A percentile compares a stretch with the other conserved stretches of the same genome.
Evolutionary conservation across 2,888 invertebrate species (phyloP).

Genomic region (Zootermopsis nevadensis): DNA sequence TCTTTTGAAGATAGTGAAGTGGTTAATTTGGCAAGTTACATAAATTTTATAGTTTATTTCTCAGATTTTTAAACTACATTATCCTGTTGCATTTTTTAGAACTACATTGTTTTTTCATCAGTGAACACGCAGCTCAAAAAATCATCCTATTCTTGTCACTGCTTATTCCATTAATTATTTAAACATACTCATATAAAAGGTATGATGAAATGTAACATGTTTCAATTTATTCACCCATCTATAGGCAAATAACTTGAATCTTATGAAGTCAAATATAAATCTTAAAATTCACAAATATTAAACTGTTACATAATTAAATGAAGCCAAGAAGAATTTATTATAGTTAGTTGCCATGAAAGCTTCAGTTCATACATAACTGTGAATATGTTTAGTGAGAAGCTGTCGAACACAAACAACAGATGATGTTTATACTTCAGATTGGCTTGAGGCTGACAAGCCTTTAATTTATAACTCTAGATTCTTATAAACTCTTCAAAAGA

Average conservation of each 20-base stretch:
- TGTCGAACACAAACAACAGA: too few relatives aligned
- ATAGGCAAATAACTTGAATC: too few relatives aligned
- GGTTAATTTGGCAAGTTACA: not conserved
- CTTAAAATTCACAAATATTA: not conserved
- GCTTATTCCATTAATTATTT: too few relatives aligned
- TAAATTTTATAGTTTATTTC: not conserved
- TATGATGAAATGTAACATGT: not conserved
- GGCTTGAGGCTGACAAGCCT: not conserved
- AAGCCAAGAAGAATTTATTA: too few relatives aligned
- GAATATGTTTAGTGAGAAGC: too few relatives aligned
- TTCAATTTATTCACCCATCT: not conserved
- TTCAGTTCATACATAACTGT: too few relatives aligned
- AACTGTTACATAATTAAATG: not conserved
- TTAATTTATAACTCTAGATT: not conserved
- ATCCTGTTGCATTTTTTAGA: not conserved
- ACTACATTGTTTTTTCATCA: not conserved
- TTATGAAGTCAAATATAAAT: too few relatives aligned
- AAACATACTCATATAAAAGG: not conserved
- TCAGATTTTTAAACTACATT: not conserved
- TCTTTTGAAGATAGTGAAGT: not conserved
- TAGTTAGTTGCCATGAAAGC: too few relatives aligned
- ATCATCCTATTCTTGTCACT: too few relatives aligned
- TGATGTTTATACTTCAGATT: not conserved
- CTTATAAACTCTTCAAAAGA: not conserved
- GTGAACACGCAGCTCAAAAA: not conserved